phyloP scores from a whole-genome alignment of 2,888 invertebrate species.

The Drosophila basisetae region DNA sequence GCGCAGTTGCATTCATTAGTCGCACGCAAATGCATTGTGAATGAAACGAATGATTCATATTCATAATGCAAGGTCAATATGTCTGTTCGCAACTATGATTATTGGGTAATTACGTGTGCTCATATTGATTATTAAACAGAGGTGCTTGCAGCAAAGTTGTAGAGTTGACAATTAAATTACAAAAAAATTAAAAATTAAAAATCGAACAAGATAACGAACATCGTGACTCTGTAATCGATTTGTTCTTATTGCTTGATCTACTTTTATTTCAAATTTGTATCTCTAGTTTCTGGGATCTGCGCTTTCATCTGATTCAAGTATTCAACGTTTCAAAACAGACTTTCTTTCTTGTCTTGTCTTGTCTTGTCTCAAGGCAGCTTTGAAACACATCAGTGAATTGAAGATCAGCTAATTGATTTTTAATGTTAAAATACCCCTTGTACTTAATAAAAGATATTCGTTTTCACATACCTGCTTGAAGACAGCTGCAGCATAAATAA shows the following conservation, averaged over 20 bases:
- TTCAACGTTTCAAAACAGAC: neutral
- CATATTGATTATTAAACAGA: conserved; percentile 1
- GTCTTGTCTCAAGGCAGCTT: neutral
- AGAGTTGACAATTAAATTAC: neutral
- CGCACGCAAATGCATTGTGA: conserved; percentile 70
- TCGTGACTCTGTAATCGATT: neutral
- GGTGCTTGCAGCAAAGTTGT: neutral
- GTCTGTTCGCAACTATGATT: conserved; percentile 2
- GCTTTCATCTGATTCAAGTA: neutral
- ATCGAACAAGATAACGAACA: neutral
- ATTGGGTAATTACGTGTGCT: conserved; percentile 9
- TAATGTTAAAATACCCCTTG: neutral
- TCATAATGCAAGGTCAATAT: conserved; percentile 37
- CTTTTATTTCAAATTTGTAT: neutral
- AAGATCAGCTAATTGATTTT: neutral
- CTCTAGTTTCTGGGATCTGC: neutral
- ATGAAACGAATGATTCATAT: conserved; percentile 25
- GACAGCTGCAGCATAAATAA: conserved; percentile 25
- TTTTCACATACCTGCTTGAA: conserved; percentile 8
- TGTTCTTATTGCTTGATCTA: neutral
- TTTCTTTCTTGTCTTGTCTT: neutral
- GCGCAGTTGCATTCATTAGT: conserved; percentile 63
- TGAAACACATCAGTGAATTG: rapidly evolving
- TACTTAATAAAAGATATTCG: conserved; percentile 2
- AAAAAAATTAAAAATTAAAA: rapidly evolving